Evolutionary conservation across 1,140 invertebrate genomes (phyloP), one percentile per base, ranked within the genome.

Genomic region (Batillaria attramentaria): DNA sequence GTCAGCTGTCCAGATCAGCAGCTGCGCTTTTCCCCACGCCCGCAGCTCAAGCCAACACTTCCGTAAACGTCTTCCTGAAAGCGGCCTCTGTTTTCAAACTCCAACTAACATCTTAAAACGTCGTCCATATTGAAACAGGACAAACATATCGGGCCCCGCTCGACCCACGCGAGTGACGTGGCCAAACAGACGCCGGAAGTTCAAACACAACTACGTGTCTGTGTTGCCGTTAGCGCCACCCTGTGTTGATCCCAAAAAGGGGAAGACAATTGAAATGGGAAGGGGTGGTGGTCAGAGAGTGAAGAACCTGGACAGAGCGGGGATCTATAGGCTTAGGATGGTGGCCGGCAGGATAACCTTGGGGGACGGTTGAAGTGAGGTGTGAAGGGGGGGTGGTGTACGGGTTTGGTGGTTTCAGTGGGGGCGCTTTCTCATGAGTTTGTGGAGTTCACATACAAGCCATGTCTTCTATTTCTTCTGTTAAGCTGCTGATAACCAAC

Each of bases 181-280:
- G 20, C 31, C 57, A 5, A 24, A 24, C 57, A 28, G 8, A 60
- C 57, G 57, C 57, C 57, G 57, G 57, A 60, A 60, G 57, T 60
- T 13, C 57, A 60, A 60, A 60, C 57, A 60, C 6, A 60, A 28
- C 31, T 60, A 60, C 57, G 57, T 60, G 57, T 60, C 57, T 6
- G 57, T 60, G 31, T n/a, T 28, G 57, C 24, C 31, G 57, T 60
- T n/a, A 6, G 57, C 57, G 57, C 57, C 57, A n/a, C 31, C 57
- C 31, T 60, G 57, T 60, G 57, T 60, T 60, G 24, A 28, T 28
- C 6, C 4, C 6, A 5, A 5, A 5, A 5, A 5, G 8, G 8
- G 24, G 24, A 28, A 24, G 24, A 28, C 20, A 28, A 24, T 20
- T n/a, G 8, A 60, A 60, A n/a, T 28, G 57, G 8, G 24, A n/a